Evolutionary conservation across 2,888 invertebrate genomes (phyloP), one percentile per base, ranked within the genome.

Genomic region (Catotricha subobsoleta): DNA sequence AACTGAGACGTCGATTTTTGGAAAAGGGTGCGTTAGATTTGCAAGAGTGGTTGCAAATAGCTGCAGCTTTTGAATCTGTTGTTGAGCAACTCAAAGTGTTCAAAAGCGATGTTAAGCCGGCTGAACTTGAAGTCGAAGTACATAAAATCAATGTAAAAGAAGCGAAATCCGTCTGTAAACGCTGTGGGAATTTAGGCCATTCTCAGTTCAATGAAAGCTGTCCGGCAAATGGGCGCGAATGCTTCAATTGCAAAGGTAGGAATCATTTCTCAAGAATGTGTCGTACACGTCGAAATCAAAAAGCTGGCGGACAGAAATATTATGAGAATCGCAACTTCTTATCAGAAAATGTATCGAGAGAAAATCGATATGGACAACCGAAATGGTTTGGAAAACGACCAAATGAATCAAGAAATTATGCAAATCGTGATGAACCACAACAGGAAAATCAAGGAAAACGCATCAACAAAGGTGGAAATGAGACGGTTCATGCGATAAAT

Each of bases 221-320:
- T 16, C 43, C 43, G 29, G 43, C 40, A 27, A 40, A 27, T 30
- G 39, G 28, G 25, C 23, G 28, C 16, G 7, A 29, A 3, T 43
- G 43, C 43, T 30, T 25, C 21, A 43, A 40, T 18, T 43, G 43
- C 31, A 25, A 31, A 18, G 29, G 28, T 5, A 28, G 39, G 20
- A 36, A 39, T 28, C 43, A 43, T 31, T 39, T 35, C 16, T 12
- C 25, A 20, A 28, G 39, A 3, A 40, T 27, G 27, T 43, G 43
- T 20, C 39, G 40, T n/a, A n/a, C n/a, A n/a, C n/a, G n/a, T n/a
- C n/a, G 39, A 38, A 13, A 39, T 8, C 7, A 25, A 25, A 9
- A 25, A 9, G 9, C 25, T 8, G 9, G 5, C 9, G 5, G 9
- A 25, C 9, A 25, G 9, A 8, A 6, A 6, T 25, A 25, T 5